Evolutionary conservation across 2,113 vertebrate species (phyloP).

Genomic region (Oreotrochilus melanogaster): DNA sequence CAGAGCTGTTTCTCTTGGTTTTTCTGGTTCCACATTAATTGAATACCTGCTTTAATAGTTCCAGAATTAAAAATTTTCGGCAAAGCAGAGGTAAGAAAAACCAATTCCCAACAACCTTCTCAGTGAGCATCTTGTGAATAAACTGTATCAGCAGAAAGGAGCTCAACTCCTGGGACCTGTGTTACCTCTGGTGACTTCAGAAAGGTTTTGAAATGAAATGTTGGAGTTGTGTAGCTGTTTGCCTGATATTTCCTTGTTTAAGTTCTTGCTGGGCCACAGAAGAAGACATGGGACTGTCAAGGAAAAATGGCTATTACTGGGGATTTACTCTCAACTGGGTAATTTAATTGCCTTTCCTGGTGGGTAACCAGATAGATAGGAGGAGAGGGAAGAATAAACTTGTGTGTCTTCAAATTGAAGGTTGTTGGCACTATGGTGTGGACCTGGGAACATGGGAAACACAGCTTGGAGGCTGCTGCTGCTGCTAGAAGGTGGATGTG

Average conservation of each 20-base stretch:
- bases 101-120: background rate
- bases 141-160: background rate
- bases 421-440: background rate
- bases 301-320: background rate
- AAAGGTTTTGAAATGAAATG: background rate
- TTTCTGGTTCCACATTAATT: background rate
- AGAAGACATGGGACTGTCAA: background rate
- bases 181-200: background rate
- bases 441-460: background rate
- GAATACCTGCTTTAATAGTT: background rate
- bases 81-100: background rate
- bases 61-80: background rate
- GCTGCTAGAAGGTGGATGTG: background rate
- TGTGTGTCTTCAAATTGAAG: background rate
- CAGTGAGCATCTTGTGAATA: background rate
- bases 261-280: background rate
- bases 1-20: background rate
- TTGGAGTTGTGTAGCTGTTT: background rate
- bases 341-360: conserved; percentile 7
- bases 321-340: background rate
- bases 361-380: background rate
- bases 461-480: background rate
- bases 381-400: background rate
- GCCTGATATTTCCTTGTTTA: background rate
- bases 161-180: background rate